Evolutionary conservation across 2,888 invertebrate species (phyloP), one percentile per base, ranked within the genome.

Genomic region (Adelognathus sp.): DNA sequence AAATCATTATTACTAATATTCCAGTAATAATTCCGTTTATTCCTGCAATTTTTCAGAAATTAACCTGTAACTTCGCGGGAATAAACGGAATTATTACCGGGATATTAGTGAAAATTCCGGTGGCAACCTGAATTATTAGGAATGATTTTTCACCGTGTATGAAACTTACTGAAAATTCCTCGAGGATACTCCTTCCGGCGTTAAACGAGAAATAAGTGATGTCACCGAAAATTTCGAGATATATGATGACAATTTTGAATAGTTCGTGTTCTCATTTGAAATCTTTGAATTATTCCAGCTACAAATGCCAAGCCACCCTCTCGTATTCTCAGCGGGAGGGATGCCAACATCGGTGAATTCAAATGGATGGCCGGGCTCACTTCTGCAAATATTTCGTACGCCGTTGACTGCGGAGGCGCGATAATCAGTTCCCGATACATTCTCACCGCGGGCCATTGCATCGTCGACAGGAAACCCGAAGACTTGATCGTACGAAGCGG

Each of bases 341-440:
- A 58, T 21, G 31, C 36, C 3, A 1, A 0, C 1, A n/a, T 5
- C n/a, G 58, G 58, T 33, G 36, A 58, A 58, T 58, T 33, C 31
- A 31, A 31, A 6, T 58, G 21, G 21, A 21, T 36, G 31, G 58
- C 36, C 9, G 6, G 21, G 24, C 14, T 58, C 1, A 18, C 9
- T 24, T 0, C 1, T 33, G 24, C 3, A 11, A 5, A 18, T 31
- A 7, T 3, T 5, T 21, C 11, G 21, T 1, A 52, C 9, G n/a
- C 11, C 11, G n/a, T n/a, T 52, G 6, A 27, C 2, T 58, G 58
- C 58, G 58, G 58, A 33, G 58, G 58, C 36, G 58, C 58, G 33
- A 58, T 58, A 36, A 36, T 58, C 58, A n/a, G 24, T 58, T 21
- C 36, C 18, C 36, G 58, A 9, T 36, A 58, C 58, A 33, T 58